phyloP scores from a whole-genome alignment of 1,140 invertebrate species.

The Druon quercuslanigerum region DNA sequence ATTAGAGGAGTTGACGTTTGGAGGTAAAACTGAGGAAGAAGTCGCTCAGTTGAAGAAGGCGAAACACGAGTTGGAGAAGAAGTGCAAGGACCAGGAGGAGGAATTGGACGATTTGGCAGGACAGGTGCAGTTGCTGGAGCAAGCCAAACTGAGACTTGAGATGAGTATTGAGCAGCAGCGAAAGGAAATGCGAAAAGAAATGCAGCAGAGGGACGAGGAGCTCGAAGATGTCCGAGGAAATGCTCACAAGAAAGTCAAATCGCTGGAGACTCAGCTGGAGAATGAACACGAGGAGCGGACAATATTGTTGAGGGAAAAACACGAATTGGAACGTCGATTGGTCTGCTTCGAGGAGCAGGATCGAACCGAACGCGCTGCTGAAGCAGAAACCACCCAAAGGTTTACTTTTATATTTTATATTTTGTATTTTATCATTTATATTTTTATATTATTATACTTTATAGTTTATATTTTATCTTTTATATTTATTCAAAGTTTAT shows the following conservation, averaged over 20 bases:
- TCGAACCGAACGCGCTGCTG: slow-evolving; percentile 80
- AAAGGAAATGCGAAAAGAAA: slow-evolving; percentile 91
- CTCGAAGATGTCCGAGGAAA: slow-evolving; percentile 92
- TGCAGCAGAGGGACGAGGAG: slow-evolving; percentile 93
- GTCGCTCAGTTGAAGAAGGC: slow-evolving; percentile 86
- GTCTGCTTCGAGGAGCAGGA: slow-evolving; percentile 85
- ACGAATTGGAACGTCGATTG: slow-evolving; percentile 91
- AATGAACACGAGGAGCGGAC: slow-evolving; percentile 95
- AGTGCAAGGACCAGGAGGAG: slow-evolving; percentile 94
- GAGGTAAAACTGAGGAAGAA: slow-evolving; percentile 91
- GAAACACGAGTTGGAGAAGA: slow-evolving; percentile 91
- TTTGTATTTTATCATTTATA: too few species aligned
- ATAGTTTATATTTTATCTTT: too few species aligned
- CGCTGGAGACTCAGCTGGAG: slow-evolving; percentile 92
- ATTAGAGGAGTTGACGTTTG: slow-evolving; percentile 88
- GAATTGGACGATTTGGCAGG: slow-evolving; percentile 95
- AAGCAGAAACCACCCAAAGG: slow-evolving; percentile 75
- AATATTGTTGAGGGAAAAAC: slow-evolving; percentile 88
- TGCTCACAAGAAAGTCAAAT: slow-evolving; percentile 93
- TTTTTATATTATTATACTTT: too few species aligned
- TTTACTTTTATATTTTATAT: slow-evolving; percentile 32
- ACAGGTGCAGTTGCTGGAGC: slow-evolving; percentile 89
- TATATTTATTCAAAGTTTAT: too few species aligned
- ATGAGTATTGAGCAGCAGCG: slow-evolving; percentile 94
- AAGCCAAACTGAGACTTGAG: slow-evolving; percentile 91